Base-by-base conservation (phyloP, 37 sponge, comb jelly and placozoan genomes). In the Cliona cf. orientalis region DNA sequence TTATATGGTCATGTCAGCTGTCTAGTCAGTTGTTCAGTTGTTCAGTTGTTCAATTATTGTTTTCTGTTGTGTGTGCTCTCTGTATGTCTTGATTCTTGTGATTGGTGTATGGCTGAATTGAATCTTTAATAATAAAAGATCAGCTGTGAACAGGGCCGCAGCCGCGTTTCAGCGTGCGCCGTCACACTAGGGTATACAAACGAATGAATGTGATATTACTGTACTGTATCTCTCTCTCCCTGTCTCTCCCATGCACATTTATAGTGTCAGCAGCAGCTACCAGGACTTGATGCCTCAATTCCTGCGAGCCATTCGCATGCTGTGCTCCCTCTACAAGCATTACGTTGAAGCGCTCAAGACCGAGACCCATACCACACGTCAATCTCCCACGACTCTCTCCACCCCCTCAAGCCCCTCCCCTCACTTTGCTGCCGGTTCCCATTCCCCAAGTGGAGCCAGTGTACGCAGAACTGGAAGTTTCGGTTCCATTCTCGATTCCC, bases 221-320 rank as follows among this genome's bases (percentile, higher is more conserved):
- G 17, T 49, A 49, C 55, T 19, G 14, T 17, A 19, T 19, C n/a
- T n/a, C n/a, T n/a, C n/a, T n/a, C n/a, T n/a, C n/a, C n/a, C n/a
- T n/a, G n/a, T n/a, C n/a, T n/a, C n/a, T n/a, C n/a, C n/a, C n/a
- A n/a, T n/a, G n/a, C 61, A 25, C 3, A 29, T 65, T 49, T 66
- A 42, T 34, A 92, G 93, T 72, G 37, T 60, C 31, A 87, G 65
- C 68, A 91, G 92, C 60, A 84, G 75, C 72, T 78, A 87, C 39
- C 45, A 69, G 26, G 79, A 82, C 36, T 79, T 86, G 68, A 91
- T 79, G 72, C 83, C 84, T 2, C 83, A 86, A 88, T 91, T 91
- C 62, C 75, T 91, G 75, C 45, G 87, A 21, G 72, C 78, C 5
- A 44, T 91, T 0, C 81, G 74, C 19, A 77, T 86, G 4, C 69